Evolutionary conservation across 2,113 vertebrate genomes (phyloP), one percentile per base, ranked within the genome.

Genomic region (Ranitomeya variabilis): DNA sequence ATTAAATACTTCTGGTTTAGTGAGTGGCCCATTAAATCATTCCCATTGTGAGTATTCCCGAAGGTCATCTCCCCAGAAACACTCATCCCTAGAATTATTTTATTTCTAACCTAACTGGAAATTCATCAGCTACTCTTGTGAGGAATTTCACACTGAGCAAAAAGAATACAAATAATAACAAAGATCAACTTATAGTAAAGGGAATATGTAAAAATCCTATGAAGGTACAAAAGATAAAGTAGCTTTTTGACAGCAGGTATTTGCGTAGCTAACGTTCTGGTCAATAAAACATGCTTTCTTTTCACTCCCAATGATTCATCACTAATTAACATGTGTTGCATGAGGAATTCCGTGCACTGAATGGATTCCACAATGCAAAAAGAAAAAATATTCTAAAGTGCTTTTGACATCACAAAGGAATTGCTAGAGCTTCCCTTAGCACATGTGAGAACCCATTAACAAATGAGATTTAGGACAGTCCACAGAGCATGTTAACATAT

Each of bases 211-310:
- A 80, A 69, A 54, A 21, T 86, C 55, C 21, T 77, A n/a, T 83
- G 19, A 54, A 62, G 54, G 57, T 87, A 57, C 54, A 78, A 26
- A 55, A 55, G 67, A 76, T 77, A 83, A 83, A 74, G 87, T 55
- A 89, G 37, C 15, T 67, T 77, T 84, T 84, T 84, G 81, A 89
- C 87, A 89, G 73, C 73, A 85, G 66, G 69, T 60, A 59, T 89
- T 84, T 89, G 87, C 79, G 73, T 84, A 64, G 81, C 73, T 89
- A 85, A 89, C 12, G 71, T 69, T 89, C 71, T 78, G 84, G 81
- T 89, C 87, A 89, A 89, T 85, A 89, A 89, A 89, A 89, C 81
- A 89, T 69, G 87, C 82, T 89, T 89, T 89, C 87, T 89, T 89
- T 89, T 89, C 81, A 85, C 23, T 89, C 51, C 74, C 81, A 89